Evolutionary conservation across 1,140 invertebrate species (phyloP).

Genomic region (Macrosteles quadrilineatus): DNA sequence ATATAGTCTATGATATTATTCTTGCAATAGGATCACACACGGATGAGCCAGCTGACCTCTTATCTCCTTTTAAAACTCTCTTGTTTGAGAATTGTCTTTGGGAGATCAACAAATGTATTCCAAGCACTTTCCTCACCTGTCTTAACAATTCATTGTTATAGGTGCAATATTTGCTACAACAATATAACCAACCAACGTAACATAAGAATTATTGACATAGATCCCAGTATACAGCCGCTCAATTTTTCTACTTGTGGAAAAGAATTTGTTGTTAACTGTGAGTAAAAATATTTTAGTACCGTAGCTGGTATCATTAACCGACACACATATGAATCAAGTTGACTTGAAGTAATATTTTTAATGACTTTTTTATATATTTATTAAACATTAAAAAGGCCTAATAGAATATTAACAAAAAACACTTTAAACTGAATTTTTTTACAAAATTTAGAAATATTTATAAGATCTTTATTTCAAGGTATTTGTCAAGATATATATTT

Average conservation of each 20-base stretch:
- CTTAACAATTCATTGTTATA: neutral
- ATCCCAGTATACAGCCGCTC: neutral
- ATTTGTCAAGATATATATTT: too few relatives aligned
- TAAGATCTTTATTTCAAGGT: too few relatives aligned
- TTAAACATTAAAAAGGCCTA: too few relatives aligned
- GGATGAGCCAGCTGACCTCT: too few relatives aligned
- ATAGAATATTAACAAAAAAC: too few relatives aligned
- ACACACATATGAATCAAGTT: neutral
- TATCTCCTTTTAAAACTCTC: too few relatives aligned
- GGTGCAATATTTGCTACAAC: constrained; percentile 2
- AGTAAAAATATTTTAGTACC: too few relatives aligned
- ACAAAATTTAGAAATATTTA: too few relatives aligned
- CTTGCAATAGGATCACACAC: neutral
- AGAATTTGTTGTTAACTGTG: constrained; percentile 1
- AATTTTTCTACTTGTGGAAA: neutral
- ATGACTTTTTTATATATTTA: too few relatives aligned
- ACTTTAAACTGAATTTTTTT: too few relatives aligned
- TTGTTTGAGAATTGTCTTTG: neutral
- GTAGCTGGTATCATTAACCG: neutral
- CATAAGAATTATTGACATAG: neutral
- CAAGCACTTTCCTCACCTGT: neutral
- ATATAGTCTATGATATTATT: neutral
- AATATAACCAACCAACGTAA: constrained; percentile 11
- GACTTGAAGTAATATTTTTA: neutral
- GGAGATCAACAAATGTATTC: neutral